phyloP scores from a whole-genome alignment of 1,140 invertebrate genomes.

The Anagrus nilaparvatae region DNA sequence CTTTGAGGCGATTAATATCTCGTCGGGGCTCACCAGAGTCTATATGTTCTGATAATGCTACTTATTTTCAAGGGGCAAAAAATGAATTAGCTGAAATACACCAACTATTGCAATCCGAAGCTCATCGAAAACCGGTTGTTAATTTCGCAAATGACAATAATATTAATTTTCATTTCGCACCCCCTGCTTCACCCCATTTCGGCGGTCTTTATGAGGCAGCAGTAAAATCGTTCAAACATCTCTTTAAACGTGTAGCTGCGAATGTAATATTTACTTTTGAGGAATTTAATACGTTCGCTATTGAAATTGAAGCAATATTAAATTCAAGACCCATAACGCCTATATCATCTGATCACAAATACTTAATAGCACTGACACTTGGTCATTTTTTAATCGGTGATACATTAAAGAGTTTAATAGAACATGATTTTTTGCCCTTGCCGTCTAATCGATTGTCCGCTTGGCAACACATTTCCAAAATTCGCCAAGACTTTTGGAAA shows the following conservation, averaged over 20 bases:
- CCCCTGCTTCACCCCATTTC: slow-evolving; percentile 5
- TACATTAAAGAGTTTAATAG: background rate
- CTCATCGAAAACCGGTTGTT: slow-evolving; percentile 5
- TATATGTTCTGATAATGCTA: slow-evolving; percentile 2
- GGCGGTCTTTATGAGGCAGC: slow-evolving; percentile 8
- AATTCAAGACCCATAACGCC: slow-evolving; percentile 1
- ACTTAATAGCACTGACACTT: background rate
- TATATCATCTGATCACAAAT: slow-evolving; percentile 2
- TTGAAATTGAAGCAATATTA: slow-evolving; percentile 6
- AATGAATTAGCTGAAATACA: slow-evolving; percentile 12
- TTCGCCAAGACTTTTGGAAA: background rate
- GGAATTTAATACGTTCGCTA: slow-evolving; percentile 1
- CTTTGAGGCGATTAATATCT: slow-evolving; percentile 8
- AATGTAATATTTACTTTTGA: slow-evolving; percentile 1
- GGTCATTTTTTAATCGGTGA: slow-evolving; percentile 4
- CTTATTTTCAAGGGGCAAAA: slow-evolving; percentile 2
- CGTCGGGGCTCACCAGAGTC: background rate
- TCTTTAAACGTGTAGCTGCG: background rate
- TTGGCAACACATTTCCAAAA: background rate
- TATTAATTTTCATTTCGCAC: slow-evolving; percentile 7
- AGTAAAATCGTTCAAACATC: slow-evolving; percentile 6
- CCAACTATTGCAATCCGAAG: slow-evolving; percentile 3
- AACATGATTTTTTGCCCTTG: background rate
- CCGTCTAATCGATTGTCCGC: background rate
- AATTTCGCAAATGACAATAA: background rate